phyloP scores from a whole-genome alignment of 1,140 invertebrate genomes.

The Drosophila subpulchrella region DNA sequence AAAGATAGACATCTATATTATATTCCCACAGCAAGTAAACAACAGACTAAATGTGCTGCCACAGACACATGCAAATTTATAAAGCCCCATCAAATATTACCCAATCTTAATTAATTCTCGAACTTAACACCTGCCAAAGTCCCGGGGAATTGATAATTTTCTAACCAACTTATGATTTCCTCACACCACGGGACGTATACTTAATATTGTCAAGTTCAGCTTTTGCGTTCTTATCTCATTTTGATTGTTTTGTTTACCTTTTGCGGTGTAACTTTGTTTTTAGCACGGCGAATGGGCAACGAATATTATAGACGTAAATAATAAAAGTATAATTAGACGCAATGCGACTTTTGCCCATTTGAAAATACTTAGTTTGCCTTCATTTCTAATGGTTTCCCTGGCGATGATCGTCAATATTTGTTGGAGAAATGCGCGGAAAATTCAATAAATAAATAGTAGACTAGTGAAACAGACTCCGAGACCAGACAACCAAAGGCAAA shows the following conservation, averaged over 20 bases:
- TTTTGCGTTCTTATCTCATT: conserved; percentile 21
- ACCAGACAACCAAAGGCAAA: conserved; percentile 26
- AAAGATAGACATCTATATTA: not conserved
- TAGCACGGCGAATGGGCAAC: not conserved
- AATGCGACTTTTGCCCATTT: not conserved
- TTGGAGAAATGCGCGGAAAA: conserved; percentile 28
- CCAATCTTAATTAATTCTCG: conserved; percentile 23
- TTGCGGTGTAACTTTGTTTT: conserved; percentile 16
- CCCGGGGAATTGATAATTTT: conserved; percentile 23
- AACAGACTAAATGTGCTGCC: conserved; percentile 15
- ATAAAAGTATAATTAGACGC: conserved; percentile 4
- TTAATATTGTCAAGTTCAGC: conserved; percentile 5
- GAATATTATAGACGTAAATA: conserved; percentile 14
- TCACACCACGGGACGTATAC: conserved; percentile 11
- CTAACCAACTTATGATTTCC: conserved; percentile 2
- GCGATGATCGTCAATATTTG: conserved; percentile 54
- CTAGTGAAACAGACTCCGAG: conserved; percentile 24
- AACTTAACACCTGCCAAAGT: conserved; percentile 15
- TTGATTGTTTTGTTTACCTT: conserved; percentile 18
- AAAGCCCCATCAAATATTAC: conserved; percentile 13
- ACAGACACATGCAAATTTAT: conserved; percentile 11
- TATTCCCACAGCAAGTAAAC: not conserved
- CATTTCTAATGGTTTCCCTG: not conserved
- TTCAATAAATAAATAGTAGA: conserved; percentile 32
- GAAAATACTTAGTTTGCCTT: conserved; percentile 13